Evolutionary conservation across 1,140 invertebrate species (phyloP), one percentile per base, ranked within the genome.

Genomic region (Tetragnatha versicolor): DNA sequence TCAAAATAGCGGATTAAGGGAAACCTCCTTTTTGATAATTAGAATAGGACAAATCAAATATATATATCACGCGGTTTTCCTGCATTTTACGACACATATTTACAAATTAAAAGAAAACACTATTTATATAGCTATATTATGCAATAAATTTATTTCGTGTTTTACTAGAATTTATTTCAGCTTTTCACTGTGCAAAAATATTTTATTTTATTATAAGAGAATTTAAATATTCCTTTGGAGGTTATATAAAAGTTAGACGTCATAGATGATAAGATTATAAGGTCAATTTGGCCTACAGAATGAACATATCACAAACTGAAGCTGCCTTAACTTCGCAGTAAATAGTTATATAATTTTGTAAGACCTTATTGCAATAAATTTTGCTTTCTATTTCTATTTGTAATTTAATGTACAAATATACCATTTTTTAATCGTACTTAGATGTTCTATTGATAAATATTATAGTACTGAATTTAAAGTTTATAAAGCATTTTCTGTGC

Each of bases 221-320:
- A 0, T 39, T 42, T 14, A 63, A 63, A 27, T 63, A 22, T 63
- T 63, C 25, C 60, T 63, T 42, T 63, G 60, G 20, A 39, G 2
- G 25, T 42, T 22, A 63, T 31, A 9, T 42, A 39, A 14, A 17
- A 39, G 22, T 14, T 42, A 63, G n/a, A 63, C 1, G 20, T 58
- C 14, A 53, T 27, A 27, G 10, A 12, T 42, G 35, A 39, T 42
- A 72, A 39, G 33, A 39, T 55, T 17, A 42, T 14, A 39, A 58
- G 35, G 27, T 42, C 53, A 61, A 29, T 35, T 45, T 45, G 14
- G 49, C 70, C 70, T 63, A 31, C 63, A 65, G 73, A 76, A 76
- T 76, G 51, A 76, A 76, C 73, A 76, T 76, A 76, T 76, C 73
- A 76, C 42, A 49, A 72, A 76, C 73, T 76, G 73, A 65, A 76